Evolutionary conservation across 2,888 invertebrate genomes (phyloP).

Genomic region (Drosophila emarginata): DNA sequence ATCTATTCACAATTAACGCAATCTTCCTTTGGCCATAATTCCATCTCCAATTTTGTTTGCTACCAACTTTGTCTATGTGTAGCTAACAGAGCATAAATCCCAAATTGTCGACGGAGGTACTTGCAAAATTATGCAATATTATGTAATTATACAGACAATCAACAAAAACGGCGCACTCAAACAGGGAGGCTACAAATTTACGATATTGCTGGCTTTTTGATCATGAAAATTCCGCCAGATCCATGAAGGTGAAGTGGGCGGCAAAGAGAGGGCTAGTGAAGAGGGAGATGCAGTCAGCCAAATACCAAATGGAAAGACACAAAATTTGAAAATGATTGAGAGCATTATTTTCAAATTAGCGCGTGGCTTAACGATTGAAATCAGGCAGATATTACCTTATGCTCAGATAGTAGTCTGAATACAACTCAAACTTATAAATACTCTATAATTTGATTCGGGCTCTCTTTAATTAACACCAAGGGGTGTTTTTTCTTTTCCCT

Average conservation of each 20-base stretch:
- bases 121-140: conserved; percentile 77
- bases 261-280: background rate
- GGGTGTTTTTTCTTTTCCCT: too few relatives aligned
- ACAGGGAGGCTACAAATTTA: conserved; percentile 25
- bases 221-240: conserved; percentile 34
- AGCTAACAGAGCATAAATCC: conserved; percentile 80
- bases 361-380: conserved; percentile 55
- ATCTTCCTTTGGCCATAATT: conserved; percentile 3
- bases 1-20: background rate
- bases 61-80: conserved; percentile 20
- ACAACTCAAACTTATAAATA: background rate
- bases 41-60: background rate
- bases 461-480: too few relatives aligned
- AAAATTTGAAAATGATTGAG: conserved; percentile 75
- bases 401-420: too few relatives aligned
- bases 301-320: conserved; percentile 8
- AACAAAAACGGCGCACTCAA: conserved; percentile 38
- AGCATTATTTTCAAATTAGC: conserved; percentile 80
- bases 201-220: conserved; percentile 33
- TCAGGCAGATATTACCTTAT: background rate
- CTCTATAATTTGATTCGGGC: conserved; percentile 4
- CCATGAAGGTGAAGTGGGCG: conserved; percentile 22
- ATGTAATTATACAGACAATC: conserved; percentile 76
- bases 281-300: conserved; percentile 5
- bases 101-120: conserved; percentile 66